Base-by-base conservation (phyloP, 1,140 invertebrate genomes). In the Aphidius ervi region DNA sequence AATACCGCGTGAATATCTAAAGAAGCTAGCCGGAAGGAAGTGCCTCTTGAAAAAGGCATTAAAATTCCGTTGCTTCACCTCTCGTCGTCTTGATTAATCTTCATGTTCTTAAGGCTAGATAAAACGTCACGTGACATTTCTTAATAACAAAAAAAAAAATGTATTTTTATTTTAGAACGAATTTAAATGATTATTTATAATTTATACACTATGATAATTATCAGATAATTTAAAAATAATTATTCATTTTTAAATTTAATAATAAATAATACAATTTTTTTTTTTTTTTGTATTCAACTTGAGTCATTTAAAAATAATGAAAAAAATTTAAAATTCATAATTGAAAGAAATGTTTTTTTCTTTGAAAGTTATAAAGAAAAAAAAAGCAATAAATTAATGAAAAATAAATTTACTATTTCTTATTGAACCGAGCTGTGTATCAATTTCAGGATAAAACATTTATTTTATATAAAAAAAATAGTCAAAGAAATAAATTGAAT, bases 11-110 rank as follows among this genome's bases (percentile, higher is more conserved):
- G 56, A 58, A 60, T 62, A 58, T 58, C 57, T 48, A 58, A 58
- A 37, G 40, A 62, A 46, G n/a, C 37, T 43, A 54, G 45, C 46
- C 6, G 23, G 39, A 37, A 16, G 42, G 41, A 53, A 55, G 46
- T 23, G 46, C 55, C 49, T 63, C 61, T 52, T 46, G 63, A 42
- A 43, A 42, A 58, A 49, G 47, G 54, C 63, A 65, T 65, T 65
- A 65, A 65, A 65, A 65, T 65, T 65, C 64, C 61, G 58, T 55
- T 58, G 54, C 49, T 58, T 55, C 46, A 58, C 63, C 63, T 61
- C 63, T 63, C 64, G 58, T 54, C 58, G 45, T 47, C 61, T 63
- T 65, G 64, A 65, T 65, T 65, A 65, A 65, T 65, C 58, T 63
- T 46, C 64, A 49, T 62, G 55, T 64, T 64, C 56, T 52, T 9